These are phyloP conservation scores for Patiria pectinifera DNA, from an alignment of 53 echinoderm and acorn worm species.

Conservation along the genomic window DNA sequence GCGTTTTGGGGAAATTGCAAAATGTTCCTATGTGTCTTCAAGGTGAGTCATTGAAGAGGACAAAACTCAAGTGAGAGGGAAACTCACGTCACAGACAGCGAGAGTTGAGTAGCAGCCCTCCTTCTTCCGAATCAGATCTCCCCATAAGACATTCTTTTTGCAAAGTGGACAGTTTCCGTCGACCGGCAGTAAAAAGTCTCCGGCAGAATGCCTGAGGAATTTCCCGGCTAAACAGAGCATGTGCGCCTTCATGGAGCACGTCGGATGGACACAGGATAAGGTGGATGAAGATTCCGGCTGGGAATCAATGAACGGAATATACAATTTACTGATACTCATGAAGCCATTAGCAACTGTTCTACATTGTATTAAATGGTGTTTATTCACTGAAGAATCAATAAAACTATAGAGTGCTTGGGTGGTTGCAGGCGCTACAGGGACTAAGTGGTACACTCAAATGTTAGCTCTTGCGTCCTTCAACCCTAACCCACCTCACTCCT, in stretches of 20 bases:
- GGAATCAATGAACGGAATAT: too few relatives aligned
- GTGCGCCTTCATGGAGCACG: conserved; percentile 78
- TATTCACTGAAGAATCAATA: too few relatives aligned
- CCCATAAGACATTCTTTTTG: conserved; percentile 79
- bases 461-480: too few relatives aligned
- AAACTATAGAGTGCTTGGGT: too few relatives aligned
- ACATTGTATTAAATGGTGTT: too few relatives aligned
- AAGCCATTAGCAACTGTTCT: too few relatives aligned
- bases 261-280: conserved; percentile 79
- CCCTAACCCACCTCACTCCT: too few relatives aligned
- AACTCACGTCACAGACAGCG: conserved; percentile 58
- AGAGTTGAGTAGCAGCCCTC: conserved; percentile 87
- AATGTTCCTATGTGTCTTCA: too few relatives aligned
- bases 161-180: conserved; percentile 90
- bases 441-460: too few relatives aligned
- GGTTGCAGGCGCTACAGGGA: too few relatives aligned
- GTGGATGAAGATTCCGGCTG: conserved; percentile 63
- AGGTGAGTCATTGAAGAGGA: background rate
- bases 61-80: background rate
- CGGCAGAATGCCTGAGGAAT: conserved; percentile 70
- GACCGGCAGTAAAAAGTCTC: conserved; percentile 77
- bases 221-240: conserved; percentile 77
- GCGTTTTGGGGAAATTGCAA: too few relatives aligned
- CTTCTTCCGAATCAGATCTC: conserved; percentile 91
- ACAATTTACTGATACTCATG: too few relatives aligned